Conservation (phyloP, 2,888 invertebrate species). For the Apomyelois bistriatella region DNA sequence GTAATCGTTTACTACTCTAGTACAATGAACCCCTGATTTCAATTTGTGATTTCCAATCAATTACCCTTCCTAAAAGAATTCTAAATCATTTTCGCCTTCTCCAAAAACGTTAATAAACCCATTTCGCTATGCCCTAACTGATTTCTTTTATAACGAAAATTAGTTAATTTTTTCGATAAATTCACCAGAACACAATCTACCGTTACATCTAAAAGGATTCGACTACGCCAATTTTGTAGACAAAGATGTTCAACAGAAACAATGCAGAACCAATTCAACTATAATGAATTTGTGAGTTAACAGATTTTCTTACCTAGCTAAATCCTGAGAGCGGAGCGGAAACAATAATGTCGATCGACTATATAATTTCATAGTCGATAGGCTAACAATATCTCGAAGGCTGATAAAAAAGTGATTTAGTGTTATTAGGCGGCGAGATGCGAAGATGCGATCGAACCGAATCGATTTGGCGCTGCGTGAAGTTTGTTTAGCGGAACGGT, state of each 20-base stretch:
- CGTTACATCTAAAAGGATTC: constrained; percentile 47
- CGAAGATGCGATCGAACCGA: constrained; percentile 66
- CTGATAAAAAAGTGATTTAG: constrained; percentile 67
- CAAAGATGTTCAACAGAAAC: constrained; percentile 74
- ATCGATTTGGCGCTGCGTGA: constrained; percentile 74
- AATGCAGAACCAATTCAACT: constrained; percentile 66
- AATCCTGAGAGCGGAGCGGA: constrained; percentile 55
- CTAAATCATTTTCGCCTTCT: constrained; percentile 29
- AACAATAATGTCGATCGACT: constrained; percentile 58
- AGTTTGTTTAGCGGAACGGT: constrained; percentile 76
- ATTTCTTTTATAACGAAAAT: constrained; percentile 51
- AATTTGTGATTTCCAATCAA: constrained; percentile 39
- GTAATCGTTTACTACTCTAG: constrained; percentile 50
- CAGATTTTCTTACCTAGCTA: constrained; percentile 49
- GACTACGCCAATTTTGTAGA: constrained; percentile 56
- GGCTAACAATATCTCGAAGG: constrained; percentile 60
- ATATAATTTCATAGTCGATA: constrained; percentile 71
- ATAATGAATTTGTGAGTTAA: constrained; percentile 64
- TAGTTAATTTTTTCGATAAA: constrained; percentile 53
- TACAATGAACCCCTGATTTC: constrained; percentile 44
- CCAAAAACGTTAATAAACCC: constrained; percentile 42
- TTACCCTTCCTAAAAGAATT: constrained; percentile 29
- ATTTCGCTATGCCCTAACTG: constrained; percentile 50
- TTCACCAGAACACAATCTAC: constrained; percentile 42
- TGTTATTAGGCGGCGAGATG: constrained; percentile 61